Evolutionary conservation across 2,888 invertebrate species (phyloP).

Genomic region (Torymus auratus): DNA sequence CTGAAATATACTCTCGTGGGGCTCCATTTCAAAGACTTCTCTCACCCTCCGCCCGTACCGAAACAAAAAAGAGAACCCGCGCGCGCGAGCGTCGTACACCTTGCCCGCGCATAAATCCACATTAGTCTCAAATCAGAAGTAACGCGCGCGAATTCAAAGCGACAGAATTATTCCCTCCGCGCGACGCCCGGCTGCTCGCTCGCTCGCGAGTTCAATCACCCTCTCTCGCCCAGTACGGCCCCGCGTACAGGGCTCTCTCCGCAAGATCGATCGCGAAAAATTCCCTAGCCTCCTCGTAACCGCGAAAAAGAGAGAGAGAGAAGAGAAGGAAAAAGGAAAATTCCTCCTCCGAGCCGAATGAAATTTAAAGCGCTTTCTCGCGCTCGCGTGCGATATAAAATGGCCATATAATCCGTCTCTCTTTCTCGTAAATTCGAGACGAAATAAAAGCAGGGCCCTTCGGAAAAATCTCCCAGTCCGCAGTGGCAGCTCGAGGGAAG

Average conservation of each 20-base stretch:
- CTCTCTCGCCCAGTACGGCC: too few relatives aligned
- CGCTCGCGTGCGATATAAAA: too few relatives aligned
- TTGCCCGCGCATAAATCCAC: conserved; percentile 6
- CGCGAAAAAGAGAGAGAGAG: too few relatives aligned
- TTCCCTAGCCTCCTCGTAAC: too few relatives aligned
- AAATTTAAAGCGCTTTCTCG: too few relatives aligned
- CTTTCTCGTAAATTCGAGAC: conserved; percentile 32
- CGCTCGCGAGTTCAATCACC: too few relatives aligned
- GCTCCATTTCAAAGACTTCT: not conserved
- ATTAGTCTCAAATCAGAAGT: conserved; percentile 3
- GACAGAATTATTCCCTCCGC: not conserved
- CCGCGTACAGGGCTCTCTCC: not conserved
- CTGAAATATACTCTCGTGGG: too few relatives aligned
- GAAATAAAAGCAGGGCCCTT: conserved; percentile 29
- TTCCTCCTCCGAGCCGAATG: too few relatives aligned
- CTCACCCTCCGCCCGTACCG: too few relatives aligned
- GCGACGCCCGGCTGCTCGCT: too few relatives aligned
- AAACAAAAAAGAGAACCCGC: not conserved
- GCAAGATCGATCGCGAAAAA: too few relatives aligned
- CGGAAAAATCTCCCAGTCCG: not conserved
- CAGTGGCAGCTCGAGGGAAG: not conserved
- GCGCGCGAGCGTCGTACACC: not conserved
- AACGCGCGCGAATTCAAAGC: conserved; percentile 14
- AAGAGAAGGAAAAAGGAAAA: too few relatives aligned
- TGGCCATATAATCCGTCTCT: not conserved